Conservation (phyloP, 2,888 invertebrate species). For the Caenorhabditis virilis region DNA sequence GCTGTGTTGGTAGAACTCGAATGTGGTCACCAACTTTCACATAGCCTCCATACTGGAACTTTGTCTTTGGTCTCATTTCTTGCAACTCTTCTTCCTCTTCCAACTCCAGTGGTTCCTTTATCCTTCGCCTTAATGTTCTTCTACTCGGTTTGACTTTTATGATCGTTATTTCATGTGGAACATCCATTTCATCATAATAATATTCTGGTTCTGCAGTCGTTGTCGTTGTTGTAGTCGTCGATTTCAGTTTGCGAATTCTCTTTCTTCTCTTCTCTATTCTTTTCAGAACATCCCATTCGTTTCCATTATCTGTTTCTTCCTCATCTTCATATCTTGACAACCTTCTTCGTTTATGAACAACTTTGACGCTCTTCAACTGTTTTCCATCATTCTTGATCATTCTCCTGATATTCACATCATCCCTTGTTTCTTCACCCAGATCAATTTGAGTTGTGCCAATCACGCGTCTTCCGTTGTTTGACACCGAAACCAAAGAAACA, state of each 20-base stretch:
- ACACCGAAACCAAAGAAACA: background rate
- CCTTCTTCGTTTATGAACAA: background rate
- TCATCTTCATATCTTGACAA: conserved; percentile 5
- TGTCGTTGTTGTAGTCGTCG: conserved; percentile 28
- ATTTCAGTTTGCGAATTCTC: conserved; percentile 15
- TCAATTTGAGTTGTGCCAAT: background rate
- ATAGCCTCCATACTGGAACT: too few relatives aligned
- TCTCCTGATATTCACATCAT: conserved; percentile 14
- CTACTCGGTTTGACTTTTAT: conserved; percentile 11
- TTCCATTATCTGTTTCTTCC: conserved; percentile 7
- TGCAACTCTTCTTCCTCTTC: too few relatives aligned
- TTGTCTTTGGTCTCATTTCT: too few relatives aligned
- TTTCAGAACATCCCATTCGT: background rate
- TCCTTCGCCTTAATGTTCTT: conserved; percentile 11
- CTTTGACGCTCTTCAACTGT: conserved; percentile 7
- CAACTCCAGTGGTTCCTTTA: too few relatives aligned
- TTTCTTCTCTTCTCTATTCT: conserved; percentile 14
- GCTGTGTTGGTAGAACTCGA: too few relatives aligned
- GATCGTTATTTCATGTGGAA: conserved; percentile 10
- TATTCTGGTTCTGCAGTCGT: conserved; percentile 23
- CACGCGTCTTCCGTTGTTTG: background rate
- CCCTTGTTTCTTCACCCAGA: conserved; percentile 15
- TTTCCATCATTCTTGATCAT: conserved; percentile 9
- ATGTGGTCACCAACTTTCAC: too few relatives aligned
- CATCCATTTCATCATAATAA: conserved; percentile 30